phyloP scores from a whole-genome alignment of 1,140 invertebrate genomes.

The Bombus picipes region DNA sequence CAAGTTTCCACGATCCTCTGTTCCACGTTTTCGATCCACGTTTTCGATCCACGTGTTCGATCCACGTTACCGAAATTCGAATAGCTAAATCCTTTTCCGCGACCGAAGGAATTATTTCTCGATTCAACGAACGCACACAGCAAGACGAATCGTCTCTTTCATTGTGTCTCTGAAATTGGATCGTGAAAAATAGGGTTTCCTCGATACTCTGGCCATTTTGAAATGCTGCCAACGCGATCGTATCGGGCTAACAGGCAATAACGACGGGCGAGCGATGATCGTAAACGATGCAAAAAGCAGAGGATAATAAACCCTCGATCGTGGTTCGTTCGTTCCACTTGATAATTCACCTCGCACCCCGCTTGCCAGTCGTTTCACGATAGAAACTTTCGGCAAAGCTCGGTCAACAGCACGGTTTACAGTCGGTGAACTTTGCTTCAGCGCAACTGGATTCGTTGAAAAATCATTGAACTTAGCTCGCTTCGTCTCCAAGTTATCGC shows the following conservation, averaged over 20 bases:
- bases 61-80: too few relatives aligned
- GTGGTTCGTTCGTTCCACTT: not conserved
- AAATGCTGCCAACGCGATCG: conserved; percentile 36
- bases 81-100: too few relatives aligned
- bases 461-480: not conserved
- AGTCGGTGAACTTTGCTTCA: not conserved
- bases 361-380: not conserved
- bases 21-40: too few relatives aligned
- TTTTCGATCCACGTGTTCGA: too few relatives aligned
- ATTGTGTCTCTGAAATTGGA: conserved; percentile 4
- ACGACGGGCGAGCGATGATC: conserved; percentile 20
- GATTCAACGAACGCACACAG: not conserved
- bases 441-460: not conserved
- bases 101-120: too few relatives aligned
- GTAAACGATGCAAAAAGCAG: not conserved
- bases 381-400: not conserved
- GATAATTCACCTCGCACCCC: not conserved
- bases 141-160: not conserved
- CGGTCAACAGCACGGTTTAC: conserved; percentile 6
- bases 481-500: not conserved
- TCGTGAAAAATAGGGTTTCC: conserved; percentile 15
- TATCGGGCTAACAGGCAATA: conserved; percentile 17
- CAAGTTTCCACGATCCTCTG: too few relatives aligned
- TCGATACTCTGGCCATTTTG: conserved; percentile 9
- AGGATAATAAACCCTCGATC: conserved; percentile 20